Evolutionary conservation across 2,113 vertebrate genomes (phyloP).

Genomic region (Calyptomena viridis): DNA sequence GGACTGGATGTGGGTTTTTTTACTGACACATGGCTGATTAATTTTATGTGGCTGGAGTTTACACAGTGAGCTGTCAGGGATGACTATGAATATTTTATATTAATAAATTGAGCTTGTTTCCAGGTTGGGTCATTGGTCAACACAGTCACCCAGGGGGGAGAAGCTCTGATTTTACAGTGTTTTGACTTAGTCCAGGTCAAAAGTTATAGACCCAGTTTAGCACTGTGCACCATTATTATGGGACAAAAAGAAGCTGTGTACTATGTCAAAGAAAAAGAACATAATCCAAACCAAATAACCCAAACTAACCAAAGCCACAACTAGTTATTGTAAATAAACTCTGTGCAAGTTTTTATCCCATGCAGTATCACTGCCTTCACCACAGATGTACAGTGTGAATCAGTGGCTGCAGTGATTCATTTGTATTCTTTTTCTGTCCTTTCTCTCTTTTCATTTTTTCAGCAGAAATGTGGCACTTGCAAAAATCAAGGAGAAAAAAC

Average conservation of each 20-base stretch:
- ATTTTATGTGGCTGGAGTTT: background rate
- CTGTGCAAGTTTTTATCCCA: background rate
- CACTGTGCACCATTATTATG: background rate
- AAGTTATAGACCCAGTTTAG: background rate
- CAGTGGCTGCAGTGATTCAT: slow-evolving; percentile 9
- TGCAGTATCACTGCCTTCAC: background rate
- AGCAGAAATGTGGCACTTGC: slow-evolving; percentile 7
- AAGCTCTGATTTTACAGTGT: background rate
- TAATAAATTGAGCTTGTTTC: background rate
- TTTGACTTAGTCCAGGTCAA: background rate
- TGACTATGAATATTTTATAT: background rate
- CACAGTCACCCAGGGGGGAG: background rate
- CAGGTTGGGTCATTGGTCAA: background rate
- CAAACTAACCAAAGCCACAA: background rate
- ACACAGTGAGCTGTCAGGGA: background rate
- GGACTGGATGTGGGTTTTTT: background rate
- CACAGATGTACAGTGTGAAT: background rate
- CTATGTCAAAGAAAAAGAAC: background rate
- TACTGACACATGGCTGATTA: background rate
- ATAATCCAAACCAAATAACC: background rate
- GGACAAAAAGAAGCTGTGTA: background rate
- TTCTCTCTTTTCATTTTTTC: background rate
- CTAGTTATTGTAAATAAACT: background rate
- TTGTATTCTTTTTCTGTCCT: background rate
- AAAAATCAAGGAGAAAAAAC: background rate